Conservation (phyloP, 2,797 vertebrate species). For the Coilia nasus region DNA sequence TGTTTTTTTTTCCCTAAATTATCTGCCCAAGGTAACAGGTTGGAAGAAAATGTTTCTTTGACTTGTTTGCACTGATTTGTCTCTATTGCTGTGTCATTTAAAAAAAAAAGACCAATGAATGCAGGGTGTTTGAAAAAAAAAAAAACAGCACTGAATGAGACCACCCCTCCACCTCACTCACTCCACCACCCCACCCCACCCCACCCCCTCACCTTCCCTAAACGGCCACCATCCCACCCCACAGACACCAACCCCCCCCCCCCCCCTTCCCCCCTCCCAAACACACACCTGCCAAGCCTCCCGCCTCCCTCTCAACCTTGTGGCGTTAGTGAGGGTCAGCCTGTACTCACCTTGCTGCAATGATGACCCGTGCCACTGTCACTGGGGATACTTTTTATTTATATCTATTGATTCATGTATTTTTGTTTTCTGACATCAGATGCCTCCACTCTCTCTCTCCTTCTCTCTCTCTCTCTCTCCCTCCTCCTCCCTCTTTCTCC, state of each 20-base stretch:
- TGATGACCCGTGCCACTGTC: background rate
- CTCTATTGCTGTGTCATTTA: constrained; percentile 47
- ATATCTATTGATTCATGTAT: constrained; percentile 20
- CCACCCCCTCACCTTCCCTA: constrained; percentile 20
- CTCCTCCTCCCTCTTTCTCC: background rate
- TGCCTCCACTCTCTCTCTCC: background rate
- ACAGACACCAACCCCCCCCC: background rate
- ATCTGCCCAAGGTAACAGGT: constrained; percentile 72
- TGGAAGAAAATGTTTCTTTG: constrained; percentile 88
- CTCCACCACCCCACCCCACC: constrained; percentile 49
- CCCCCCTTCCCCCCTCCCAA: constrained; percentile 24
- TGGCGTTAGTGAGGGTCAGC: background rate
- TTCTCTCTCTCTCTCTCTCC: background rate
- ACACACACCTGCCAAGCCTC: background rate
- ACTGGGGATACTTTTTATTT: background rate
- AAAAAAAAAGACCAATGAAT: constrained; percentile 42
- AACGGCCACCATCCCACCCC: too few relatives aligned
- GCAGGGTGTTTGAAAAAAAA: constrained; percentile 40
- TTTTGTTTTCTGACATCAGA: constrained; percentile 13
- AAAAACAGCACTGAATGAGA: constrained; percentile 9
- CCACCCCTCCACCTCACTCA: constrained; percentile 7
- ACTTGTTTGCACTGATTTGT: constrained; percentile 48
- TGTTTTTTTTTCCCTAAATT: constrained; percentile 41
- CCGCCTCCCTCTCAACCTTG: constrained; percentile 41
- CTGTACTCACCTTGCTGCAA: background rate